Conservation (phyloP, 2,797 vertebrate genomes). For the Amblyraja radiata region DNA sequence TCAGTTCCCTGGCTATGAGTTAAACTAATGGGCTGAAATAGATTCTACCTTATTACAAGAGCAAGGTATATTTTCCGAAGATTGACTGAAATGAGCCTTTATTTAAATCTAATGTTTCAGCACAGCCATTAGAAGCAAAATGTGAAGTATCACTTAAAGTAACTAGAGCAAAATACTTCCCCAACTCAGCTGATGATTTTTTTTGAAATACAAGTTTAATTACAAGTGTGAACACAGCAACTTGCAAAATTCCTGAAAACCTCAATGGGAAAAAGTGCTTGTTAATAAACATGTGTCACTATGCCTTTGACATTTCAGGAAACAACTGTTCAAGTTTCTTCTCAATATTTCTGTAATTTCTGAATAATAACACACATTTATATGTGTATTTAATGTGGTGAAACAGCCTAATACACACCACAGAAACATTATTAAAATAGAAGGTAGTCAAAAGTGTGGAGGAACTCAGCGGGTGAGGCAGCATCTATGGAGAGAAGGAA, state of each 20-base stretch:
- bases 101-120: neutral
- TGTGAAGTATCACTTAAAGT: neutral
- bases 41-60: neutral
- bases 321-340: neutral
- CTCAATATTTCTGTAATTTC: neutral
- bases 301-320: neutral
- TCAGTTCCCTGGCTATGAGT: neutral
- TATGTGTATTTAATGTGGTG: neutral
- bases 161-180: neutral
- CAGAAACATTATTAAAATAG: neutral
- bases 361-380: neutral
- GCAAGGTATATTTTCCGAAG: neutral
- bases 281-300: neutral
- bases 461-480: no score
- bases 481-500: no score
- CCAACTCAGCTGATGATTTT: constrained; percentile 15
- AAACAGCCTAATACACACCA: neutral
- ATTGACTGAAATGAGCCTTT: neutral
- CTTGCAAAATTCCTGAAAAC: neutral
- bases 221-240: neutral
- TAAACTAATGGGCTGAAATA: neutral
- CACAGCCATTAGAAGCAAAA: neutral
- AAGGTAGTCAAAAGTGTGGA: neutral
- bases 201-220: neutral
- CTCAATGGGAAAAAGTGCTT: neutral